A percentile compares a stretch with the other conserved stretches of the same genome.
Evolutionary conservation across 2,888 invertebrate species (phyloP).

Genomic region (Athalia cordata): DNA sequence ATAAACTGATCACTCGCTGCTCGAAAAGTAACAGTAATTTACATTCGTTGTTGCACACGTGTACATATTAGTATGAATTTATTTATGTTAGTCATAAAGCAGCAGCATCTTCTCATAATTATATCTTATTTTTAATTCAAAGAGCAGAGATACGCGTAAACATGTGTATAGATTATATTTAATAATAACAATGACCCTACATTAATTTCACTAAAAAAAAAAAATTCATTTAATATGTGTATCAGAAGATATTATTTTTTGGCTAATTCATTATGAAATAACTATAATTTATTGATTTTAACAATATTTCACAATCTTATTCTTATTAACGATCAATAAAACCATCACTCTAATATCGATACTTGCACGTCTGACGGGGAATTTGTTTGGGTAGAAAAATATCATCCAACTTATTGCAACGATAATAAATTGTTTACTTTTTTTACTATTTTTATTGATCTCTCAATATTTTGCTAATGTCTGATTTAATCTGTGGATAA

Average conservation of each 20-base stretch:
- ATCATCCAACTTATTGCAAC: conserved; percentile 15
- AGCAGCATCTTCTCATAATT: conserved; percentile 16
- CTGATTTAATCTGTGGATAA: too few species aligned
- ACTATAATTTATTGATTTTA: background rate
- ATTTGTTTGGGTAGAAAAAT: background rate
- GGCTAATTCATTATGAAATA: conserved; percentile 16
- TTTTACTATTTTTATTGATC: background rate
- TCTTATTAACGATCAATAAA: conserved; percentile 9
- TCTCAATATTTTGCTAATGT: too few species aligned
- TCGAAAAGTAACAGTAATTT: conserved; percentile 26
- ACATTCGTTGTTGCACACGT: conserved; percentile 45
- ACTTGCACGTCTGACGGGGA: background rate
- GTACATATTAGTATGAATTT: conserved; percentile 59
- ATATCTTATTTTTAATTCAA: background rate
- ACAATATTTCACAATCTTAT: conserved; percentile 7
- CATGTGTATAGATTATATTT: conserved; percentile 22
- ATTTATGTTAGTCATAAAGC: conserved; percentile 54
- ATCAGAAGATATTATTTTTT: conserved; percentile 39
- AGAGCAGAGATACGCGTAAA: conserved; percentile 16
- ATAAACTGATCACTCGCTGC: background rate
- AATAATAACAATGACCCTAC: conserved; percentile 18
- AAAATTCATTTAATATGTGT: conserved; percentile 3
- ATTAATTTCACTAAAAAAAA: conserved; percentile 8
- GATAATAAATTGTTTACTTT: conserved; percentile 6
- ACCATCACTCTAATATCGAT: background rate